A percentile compares a stretch with the other conserved stretches of the same genome.
phyloP scores from a whole-genome alignment of 2,113 vertebrate genomes.

The Calyptommatus sinebrachiatus region DNA sequence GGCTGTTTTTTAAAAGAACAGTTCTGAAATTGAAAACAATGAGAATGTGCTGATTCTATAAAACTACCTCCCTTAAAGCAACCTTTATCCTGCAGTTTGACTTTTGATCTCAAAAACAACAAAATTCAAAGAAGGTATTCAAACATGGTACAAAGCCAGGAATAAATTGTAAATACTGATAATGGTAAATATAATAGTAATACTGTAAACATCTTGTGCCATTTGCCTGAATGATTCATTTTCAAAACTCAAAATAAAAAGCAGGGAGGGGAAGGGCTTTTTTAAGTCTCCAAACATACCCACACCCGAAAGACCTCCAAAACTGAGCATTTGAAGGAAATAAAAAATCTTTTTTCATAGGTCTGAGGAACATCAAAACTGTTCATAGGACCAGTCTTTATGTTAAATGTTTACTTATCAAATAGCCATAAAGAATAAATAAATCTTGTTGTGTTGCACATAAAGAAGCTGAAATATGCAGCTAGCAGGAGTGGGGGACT shows the following conservation, averaged over 20 bases:
- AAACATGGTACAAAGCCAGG: slow-evolving; percentile 10
- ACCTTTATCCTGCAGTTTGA: slow-evolving; percentile 45
- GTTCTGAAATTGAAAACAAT: slow-evolving; percentile 27
- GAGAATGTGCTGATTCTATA: slow-evolving; percentile 36
- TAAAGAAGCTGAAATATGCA: not conserved
- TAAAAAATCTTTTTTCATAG: slow-evolving; percentile 54
- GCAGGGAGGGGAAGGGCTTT: slow-evolving; percentile 27
- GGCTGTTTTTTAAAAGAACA: slow-evolving; percentile 52
- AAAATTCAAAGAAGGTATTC: slow-evolving; percentile 46
- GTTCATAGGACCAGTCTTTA: slow-evolving; percentile 48
- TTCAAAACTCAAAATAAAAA: slow-evolving; percentile 46
- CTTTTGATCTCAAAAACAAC: slow-evolving; percentile 42
- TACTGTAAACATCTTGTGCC: slow-evolving; percentile 37
- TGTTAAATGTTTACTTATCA: slow-evolving; percentile 54
- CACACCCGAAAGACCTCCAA: slow-evolving; percentile 20
- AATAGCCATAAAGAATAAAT: slow-evolving; percentile 21
- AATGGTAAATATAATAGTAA: slow-evolving; percentile 32
- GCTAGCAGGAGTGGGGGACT: not conserved
- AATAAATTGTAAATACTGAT: slow-evolving; percentile 47
- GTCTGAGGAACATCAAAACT: slow-evolving; percentile 46
- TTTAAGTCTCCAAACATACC: slow-evolving; percentile 34
- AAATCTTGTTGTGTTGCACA: not conserved
- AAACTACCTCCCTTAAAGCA: slow-evolving; percentile 11
- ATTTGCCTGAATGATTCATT: slow-evolving; percentile 35
- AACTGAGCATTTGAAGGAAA: slow-evolving; percentile 52